A percentile compares a stretch with the other conserved stretches of the same genome.
phyloP scores from a whole-genome alignment of 2,797 vertebrate species.

The Cossypha heuglini region DNA sequence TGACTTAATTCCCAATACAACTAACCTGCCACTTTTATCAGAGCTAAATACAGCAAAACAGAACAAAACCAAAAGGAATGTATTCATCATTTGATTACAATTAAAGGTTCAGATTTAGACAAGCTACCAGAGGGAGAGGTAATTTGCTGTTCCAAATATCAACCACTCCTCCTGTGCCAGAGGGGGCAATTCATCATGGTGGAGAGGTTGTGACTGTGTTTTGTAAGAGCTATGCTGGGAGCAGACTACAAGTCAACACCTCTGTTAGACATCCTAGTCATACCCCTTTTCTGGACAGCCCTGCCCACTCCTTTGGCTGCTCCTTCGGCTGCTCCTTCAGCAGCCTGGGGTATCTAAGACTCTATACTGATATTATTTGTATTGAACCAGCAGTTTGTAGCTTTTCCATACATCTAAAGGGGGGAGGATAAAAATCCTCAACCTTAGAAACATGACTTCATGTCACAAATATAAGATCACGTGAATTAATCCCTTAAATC shows the following conservation, averaged over 20 bases:
- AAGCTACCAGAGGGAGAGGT: not conserved
- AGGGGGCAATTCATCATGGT: not conserved
- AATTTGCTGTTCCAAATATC: not conserved
- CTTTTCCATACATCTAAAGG: not conserved
- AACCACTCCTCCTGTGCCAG: not conserved
- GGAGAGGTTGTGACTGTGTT: not conserved
- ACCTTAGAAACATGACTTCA: not conserved
- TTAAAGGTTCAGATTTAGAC: not conserved
- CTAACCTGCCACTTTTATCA: slow-evolving; percentile 14
- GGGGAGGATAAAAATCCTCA: not conserved
- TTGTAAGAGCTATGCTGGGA: not conserved
- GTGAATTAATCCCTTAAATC: not conserved
- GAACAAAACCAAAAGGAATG: slow-evolving; percentile 4
- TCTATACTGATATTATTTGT: not conserved
- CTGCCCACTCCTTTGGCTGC: not conserved
- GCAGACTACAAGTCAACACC: not conserved
- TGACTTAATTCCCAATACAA: not conserved
- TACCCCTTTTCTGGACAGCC: not conserved
- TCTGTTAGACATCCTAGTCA: not conserved
- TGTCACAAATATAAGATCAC: not conserved
- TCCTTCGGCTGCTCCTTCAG: not conserved
- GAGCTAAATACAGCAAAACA: not conserved
- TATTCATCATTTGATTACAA: not conserved
- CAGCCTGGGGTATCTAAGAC: not conserved
- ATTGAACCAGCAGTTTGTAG: not conserved